Percentiles rank a stretch among this genome's conserved stretches.
Conservation (phyloP, 2,113 vertebrate genomes). For the Triplophysa siluroides region DNA sequence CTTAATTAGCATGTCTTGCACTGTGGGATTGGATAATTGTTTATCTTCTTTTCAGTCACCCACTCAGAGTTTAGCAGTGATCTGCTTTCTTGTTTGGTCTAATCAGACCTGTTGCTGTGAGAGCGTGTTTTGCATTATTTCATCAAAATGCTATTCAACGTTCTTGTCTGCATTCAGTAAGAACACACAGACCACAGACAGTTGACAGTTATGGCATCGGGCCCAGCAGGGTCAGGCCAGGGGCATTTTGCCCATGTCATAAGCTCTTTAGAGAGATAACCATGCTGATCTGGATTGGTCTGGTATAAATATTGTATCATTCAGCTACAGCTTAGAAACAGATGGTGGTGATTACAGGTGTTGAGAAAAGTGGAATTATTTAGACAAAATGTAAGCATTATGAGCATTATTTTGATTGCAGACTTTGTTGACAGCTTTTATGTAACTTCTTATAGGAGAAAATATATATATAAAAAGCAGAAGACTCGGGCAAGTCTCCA, state of each 20-base stretch:
- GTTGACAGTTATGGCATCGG: slow-evolving; percentile 39
- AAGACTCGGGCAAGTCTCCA: too few relatives aligned
- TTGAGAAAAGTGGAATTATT: not conserved
- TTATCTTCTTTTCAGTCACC: slow-evolving; percentile 73
- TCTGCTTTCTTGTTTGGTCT: slow-evolving; percentile 59
- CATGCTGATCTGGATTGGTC: slow-evolving; percentile 24
- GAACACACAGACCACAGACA: slow-evolving; percentile 19
- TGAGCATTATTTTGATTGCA: too few relatives aligned
- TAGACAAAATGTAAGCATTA: not conserved
- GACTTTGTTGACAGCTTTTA: too few relatives aligned
- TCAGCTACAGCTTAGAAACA: slow-evolving; percentile 1
- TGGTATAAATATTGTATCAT: slow-evolving; percentile 39
- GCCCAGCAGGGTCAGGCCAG: slow-evolving; percentile 33
- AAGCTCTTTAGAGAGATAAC: slow-evolving; percentile 39
- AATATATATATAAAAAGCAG: too few relatives aligned
- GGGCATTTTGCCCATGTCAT: slow-evolving; percentile 36
- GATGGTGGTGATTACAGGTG: slow-evolving; percentile 6
- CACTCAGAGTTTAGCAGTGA: slow-evolving; percentile 60
- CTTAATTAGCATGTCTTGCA: slow-evolving; percentile 81
- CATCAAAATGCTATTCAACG: slow-evolving; percentile 30
- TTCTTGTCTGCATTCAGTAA: slow-evolving; percentile 47
- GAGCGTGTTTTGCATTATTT: slow-evolving; percentile 60
- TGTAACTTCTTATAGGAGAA: too few relatives aligned
- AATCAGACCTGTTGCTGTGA: slow-evolving; percentile 59
- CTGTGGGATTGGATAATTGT: slow-evolving; percentile 79